A percentile compares a stretch with the other conserved stretches of the same genome.
phyloP scores from a whole-genome alignment of 2,113 vertebrate species.

The Capreolus pygargus region DNA sequence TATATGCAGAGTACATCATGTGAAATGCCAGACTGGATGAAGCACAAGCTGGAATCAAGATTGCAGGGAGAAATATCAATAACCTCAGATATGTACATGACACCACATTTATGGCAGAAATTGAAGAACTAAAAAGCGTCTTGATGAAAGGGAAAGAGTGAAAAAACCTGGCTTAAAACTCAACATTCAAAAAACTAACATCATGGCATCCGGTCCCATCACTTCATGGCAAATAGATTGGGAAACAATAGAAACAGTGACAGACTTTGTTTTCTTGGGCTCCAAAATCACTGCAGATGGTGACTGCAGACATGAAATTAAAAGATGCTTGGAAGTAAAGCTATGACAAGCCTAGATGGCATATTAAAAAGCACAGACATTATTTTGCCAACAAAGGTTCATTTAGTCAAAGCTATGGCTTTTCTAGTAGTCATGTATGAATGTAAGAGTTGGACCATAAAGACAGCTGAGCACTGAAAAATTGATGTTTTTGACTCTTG shows the following conservation, averaged over 20 bases:
- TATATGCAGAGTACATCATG: neutral
- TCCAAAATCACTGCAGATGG: neutral
- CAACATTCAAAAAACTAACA: neutral
- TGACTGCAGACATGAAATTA: neutral
- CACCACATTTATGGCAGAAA: neutral
- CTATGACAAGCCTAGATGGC: neutral
- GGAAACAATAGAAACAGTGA: neutral
- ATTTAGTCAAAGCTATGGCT: neutral
- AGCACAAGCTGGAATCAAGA: neutral
- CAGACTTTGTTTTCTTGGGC: neutral
- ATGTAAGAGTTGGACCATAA: neutral
- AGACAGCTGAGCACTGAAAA: neutral
- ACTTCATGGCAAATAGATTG: neutral
- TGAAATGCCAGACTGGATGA: neutral
- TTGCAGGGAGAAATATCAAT: neutral
- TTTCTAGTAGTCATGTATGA: neutral
- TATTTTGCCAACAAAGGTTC: neutral
- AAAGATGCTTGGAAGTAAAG: neutral
- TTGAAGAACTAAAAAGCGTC: neutral
- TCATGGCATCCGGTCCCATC: neutral
- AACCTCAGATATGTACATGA: neutral
- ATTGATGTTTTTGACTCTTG: neutral
- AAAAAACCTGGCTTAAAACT: neutral
- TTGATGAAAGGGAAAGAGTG: neutral
- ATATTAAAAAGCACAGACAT: neutral